These are phyloP conservation scores for Lasioglossum albipes DNA, from an alignment of 1,140 invertebrate species.

Conservation along the genomic window DNA sequence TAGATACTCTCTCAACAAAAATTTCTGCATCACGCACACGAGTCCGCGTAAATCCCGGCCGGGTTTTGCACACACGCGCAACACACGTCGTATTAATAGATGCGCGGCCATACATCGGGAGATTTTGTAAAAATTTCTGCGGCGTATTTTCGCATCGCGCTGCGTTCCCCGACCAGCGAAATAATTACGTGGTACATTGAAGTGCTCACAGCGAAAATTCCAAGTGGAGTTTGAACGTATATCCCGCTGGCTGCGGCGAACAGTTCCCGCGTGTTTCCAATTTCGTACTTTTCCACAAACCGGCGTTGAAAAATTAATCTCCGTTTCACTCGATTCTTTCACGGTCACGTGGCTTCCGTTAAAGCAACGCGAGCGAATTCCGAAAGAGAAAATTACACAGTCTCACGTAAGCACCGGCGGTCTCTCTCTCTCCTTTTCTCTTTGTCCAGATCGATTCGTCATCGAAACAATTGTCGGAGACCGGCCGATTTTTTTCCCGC, in stretches of 20 bases:
- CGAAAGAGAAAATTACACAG: background rate
- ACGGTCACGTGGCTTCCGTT: background rate
- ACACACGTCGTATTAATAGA: background rate
- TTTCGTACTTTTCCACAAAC: conserved; percentile 1
- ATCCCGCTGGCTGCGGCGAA: background rate
- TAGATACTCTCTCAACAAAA: too few species aligned
- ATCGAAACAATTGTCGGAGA: background rate
- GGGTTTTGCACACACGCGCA: background rate
- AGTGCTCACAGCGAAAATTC: conserved; percentile 19
- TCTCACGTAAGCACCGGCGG: background rate
- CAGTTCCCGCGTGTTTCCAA: conserved; percentile 20
- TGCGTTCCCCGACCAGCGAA: background rate
- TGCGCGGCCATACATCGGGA: background rate
- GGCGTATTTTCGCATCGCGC: conserved; percentile 8
- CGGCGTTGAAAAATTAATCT: conserved; percentile 21
- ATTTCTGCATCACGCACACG: too few species aligned
- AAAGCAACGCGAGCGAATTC: background rate
- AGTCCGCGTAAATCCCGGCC: background rate
- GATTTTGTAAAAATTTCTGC: background rate
- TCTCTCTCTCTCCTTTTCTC: background rate
- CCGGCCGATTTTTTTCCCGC: conserved; percentile 35
- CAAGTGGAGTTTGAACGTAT: conserved; percentile 19
- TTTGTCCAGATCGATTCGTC: background rate
- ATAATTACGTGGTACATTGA: conserved; percentile 26
- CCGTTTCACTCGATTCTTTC: background rate